Conservation (phyloP, 2,797 vertebrate species). For the Chaetodon trifasciatus region DNA sequence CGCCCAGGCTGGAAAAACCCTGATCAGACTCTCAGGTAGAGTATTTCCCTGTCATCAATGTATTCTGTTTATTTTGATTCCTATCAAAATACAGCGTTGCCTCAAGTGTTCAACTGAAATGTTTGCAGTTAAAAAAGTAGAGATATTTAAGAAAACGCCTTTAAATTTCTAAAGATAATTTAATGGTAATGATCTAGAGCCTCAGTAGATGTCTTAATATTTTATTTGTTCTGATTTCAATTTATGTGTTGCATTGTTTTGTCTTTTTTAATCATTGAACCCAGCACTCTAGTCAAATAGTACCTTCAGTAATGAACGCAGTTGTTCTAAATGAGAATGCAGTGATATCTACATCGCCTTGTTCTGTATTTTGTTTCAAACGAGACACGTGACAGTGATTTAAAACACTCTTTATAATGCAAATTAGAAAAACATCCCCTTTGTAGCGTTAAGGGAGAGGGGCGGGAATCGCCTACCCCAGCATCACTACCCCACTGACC, state of each 20-base stretch:
- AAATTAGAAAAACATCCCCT: not conserved
- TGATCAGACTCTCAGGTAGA: conserved; percentile 86
- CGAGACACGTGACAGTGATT: not conserved
- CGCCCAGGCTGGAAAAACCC: conserved; percentile 83
- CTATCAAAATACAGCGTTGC: not conserved
- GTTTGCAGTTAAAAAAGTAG: not conserved
- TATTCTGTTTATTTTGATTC: not conserved
- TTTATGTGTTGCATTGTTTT: not conserved
- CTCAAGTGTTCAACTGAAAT: not conserved
- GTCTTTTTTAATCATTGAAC: not conserved
- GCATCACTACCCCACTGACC: no score
- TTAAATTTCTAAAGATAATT: not conserved
- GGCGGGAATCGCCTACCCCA: not conserved
- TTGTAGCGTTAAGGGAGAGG: not conserved
- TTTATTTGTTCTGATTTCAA: not conserved
- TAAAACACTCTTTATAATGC: conserved; percentile 10
- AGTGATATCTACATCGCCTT: not conserved
- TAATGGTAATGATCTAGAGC: not conserved
- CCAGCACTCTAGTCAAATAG: not conserved
- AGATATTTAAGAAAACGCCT: not conserved
- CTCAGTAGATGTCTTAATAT: not conserved
- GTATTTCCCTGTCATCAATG: conserved; percentile 18
- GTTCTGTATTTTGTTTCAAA: not conserved
- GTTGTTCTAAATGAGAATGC: not conserved
- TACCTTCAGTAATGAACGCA: not conserved